These are phyloP conservation scores for Romanomermis culicivorax DNA, from an alignment of 2,888 invertebrate species.

Conservation along the genomic window DNA sequence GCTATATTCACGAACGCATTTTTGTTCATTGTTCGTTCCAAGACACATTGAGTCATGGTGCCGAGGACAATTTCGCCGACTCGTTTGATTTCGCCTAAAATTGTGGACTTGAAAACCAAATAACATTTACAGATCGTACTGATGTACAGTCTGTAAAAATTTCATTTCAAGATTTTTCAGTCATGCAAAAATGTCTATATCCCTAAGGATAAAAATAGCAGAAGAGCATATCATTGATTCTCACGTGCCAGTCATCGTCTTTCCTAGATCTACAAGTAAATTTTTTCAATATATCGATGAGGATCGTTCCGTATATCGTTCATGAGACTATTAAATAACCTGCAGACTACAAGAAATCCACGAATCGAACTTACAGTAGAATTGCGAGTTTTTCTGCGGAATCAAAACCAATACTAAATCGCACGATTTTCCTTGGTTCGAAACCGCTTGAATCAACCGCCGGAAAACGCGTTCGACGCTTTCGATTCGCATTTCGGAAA, in stretches of 20 bases:
- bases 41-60: slow-evolving; percentile 31
- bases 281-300: too few species aligned
- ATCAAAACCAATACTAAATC: slow-evolving; percentile 21
- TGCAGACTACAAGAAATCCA: too few species aligned
- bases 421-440: slow-evolving; percentile 14
- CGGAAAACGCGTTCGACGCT: not conserved
- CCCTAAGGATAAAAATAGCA: not conserved
- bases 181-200: not conserved
- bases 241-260: too few species aligned
- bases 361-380: slow-evolving; percentile 18
- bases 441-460: not conserved
- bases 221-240: too few species aligned
- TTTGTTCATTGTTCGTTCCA: slow-evolving; percentile 23
- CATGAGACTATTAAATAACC: too few species aligned
- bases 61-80: slow-evolving; percentile 28
- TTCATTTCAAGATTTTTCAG: not conserved
- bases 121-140: not conserved
- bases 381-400: slow-evolving; percentile 20
- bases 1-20: slow-evolving; percentile 37
- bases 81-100: slow-evolving; percentile 33
- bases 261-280: too few species aligned
- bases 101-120: not conserved
- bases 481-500: not conserved
- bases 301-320: too few species aligned
- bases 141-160: not conserved